phyloP scores from a whole-genome alignment of 2,888 invertebrate genomes.

The Morpho achilles region DNA sequence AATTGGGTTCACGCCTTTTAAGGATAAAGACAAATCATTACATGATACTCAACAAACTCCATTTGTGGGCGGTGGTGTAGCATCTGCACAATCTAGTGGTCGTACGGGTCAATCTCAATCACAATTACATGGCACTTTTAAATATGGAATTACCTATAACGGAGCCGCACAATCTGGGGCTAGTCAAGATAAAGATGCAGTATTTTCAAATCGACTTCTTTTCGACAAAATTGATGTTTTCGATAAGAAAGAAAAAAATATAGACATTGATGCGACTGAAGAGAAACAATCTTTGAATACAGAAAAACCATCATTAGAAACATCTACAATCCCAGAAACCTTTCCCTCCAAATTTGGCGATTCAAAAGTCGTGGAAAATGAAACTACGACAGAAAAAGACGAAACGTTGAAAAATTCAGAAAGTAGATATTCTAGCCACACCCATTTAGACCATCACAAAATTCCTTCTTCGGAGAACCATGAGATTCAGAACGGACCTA shows the following conservation, averaged over 20 bases:
- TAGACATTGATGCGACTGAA: conserved; percentile 43
- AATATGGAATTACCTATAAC: conserved; percentile 86
- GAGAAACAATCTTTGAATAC: conserved; percentile 22
- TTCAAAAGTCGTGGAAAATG: conserved; percentile 20
- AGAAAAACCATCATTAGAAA: conserved; percentile 25
- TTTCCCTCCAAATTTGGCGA: conserved; percentile 15
- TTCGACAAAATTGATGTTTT: conserved; percentile 69
- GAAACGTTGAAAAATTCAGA: conserved; percentile 42
- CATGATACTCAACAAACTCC: conserved; percentile 74
- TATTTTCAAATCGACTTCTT: conserved; percentile 59
- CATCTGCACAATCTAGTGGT: conserved; percentile 88
- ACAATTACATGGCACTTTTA: conserved; percentile 89
- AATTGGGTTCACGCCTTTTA: conserved; percentile 89
- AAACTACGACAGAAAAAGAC: conserved; percentile 31
- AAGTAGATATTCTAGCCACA: conserved; percentile 43
- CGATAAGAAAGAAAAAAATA: conserved; percentile 61
- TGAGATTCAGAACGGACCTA: conserved; percentile 33
- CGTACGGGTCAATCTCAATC: conserved; percentile 89
- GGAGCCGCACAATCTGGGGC: conserved; percentile 92
- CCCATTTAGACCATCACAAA: conserved; percentile 63
- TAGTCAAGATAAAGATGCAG: conserved; percentile 80
- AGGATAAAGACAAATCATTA: conserved; percentile 76
- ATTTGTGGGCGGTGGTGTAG: conserved; percentile 87
- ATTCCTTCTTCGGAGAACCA: conserved; percentile 29
- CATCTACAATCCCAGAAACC: conserved; percentile 19